Conservation (phyloP, 1,140 invertebrate genomes). For the Drosophila pseudoobscura region DNA sequence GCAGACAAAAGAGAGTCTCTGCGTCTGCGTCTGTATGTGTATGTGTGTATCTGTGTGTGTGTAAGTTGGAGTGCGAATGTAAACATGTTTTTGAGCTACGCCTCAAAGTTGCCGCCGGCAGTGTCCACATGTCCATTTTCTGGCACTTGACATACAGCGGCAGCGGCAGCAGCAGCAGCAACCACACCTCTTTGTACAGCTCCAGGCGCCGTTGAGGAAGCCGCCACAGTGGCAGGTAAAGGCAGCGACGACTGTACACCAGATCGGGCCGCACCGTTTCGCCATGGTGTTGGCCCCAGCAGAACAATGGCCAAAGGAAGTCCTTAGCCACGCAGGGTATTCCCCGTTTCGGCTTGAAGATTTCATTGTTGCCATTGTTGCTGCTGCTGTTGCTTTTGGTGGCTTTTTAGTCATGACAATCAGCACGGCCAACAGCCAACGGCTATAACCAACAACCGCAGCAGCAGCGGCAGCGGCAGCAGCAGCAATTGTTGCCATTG, state of each 20-base stretch:
- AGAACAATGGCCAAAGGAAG: slow-evolving; percentile 5
- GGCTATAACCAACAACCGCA: slow-evolving; percentile 75
- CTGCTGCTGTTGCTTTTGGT: slow-evolving; percentile 38
- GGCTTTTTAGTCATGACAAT: slow-evolving; percentile 74
- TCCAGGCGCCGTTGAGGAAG: slow-evolving; percentile 55
- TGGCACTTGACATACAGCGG: slow-evolving; percentile 74
- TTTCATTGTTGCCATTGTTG: slow-evolving; percentile 18
- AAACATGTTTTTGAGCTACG: slow-evolving; percentile 77
- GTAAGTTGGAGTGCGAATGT: slow-evolving; percentile 49
- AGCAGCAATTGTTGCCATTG: slow-evolving; percentile 54
- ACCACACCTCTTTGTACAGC: slow-evolving; percentile 66
- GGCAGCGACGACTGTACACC: slow-evolving; percentile 4
- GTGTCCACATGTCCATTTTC: slow-evolving; percentile 70
- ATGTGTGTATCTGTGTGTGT: slow-evolving; percentile 6
- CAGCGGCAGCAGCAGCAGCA: slow-evolving; percentile 46
- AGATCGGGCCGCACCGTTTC: slow-evolving; percentile 9
- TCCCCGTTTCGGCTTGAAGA: slow-evolving; percentile 5
- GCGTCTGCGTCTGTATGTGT: slow-evolving; percentile 18
- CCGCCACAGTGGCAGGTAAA: slow-evolving; percentile 58
- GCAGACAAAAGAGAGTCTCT: slow-evolving; percentile 49
- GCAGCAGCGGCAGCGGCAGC: slow-evolving; percentile 3
- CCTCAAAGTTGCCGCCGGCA: slow-evolving; percentile 65
- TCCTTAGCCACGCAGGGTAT: slow-evolving; percentile 21
- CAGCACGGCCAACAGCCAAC: slow-evolving; percentile 73
- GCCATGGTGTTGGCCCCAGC: not conserved